phyloP scores from a whole-genome alignment of 2,113 vertebrate species.

The Serranochromis macrocephalus region DNA sequence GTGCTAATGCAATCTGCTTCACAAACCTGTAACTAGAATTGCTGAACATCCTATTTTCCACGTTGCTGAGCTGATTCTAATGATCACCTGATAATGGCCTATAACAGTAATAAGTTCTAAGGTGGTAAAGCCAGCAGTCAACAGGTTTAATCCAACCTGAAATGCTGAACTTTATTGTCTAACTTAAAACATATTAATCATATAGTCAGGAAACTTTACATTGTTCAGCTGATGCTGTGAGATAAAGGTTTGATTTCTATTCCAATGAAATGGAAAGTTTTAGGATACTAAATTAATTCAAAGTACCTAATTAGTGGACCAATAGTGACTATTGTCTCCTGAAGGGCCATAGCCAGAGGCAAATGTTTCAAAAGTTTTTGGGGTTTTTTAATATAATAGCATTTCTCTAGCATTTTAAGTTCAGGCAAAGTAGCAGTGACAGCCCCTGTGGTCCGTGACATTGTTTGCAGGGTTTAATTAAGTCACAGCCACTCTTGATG shows the following conservation, averaged over 20 bases:
- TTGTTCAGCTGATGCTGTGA: background rate
- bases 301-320: background rate
- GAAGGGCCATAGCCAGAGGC: background rate
- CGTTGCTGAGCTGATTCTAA: slow-evolving; percentile 62
- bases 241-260: background rate
- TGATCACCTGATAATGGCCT: slow-evolving; percentile 55
- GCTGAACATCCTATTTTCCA: slow-evolving; percentile 62
- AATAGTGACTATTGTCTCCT: background rate
- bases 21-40: slow-evolving; percentile 55
- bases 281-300: background rate
- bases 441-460: slow-evolving; percentile 55
- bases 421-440: slow-evolving; percentile 14
- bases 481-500: slow-evolving; percentile 51
- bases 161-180: background rate
- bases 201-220: background rate
- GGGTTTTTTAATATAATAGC: slow-evolving; percentile 19
- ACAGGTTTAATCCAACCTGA: slow-evolving; percentile 6
- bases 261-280: background rate
- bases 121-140: background rate
- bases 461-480: slow-evolving; percentile 64
- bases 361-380: background rate
- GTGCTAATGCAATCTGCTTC: slow-evolving; percentile 49
- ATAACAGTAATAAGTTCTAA: slow-evolving; percentile 36
- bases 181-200: background rate
- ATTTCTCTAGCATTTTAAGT: slow-evolving; percentile 25